Base-by-base conservation (phyloP, 2,888 invertebrate species). In the Pollenia angustigena region DNA sequence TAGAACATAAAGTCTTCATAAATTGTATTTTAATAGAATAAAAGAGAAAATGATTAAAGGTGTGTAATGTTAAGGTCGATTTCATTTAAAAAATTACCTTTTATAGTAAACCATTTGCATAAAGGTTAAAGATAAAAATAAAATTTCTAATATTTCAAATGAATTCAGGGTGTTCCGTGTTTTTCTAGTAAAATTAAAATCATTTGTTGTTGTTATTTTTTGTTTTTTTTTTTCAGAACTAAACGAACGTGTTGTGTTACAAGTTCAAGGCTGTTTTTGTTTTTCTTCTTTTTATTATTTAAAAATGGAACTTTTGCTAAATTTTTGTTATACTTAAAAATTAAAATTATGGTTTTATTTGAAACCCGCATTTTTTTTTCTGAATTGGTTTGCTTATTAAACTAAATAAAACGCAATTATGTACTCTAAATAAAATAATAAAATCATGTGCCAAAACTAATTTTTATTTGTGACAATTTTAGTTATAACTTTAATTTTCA, bases 391-490 rank as follows among this genome's bases (percentile, higher is more conserved):
- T 18, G 40, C 8, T 18, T 40, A 10, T 52, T 23, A 50, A 68
- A 54, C 14, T 50, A 66, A 23, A 40, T 48, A 10, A 69, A 48
- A 62, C 60, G 68, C 60, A 46, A 68, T 82, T 42, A 71, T 68
- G 54, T 76, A 68, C 68, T 74, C 54, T 58, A 79, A 66, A 18
- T 18, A 18, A n/a, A n/a, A n/a, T 23, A 1, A 72, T 78, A 78
- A 78, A 66, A 68, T 84, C 68, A 84, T 74, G 72, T 79, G 68
- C 46, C 66, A 79, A 82, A 81, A 74, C 46, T 42, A 58, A 75
- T 50, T 48, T 79, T 75, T 46, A 64, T 66, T 58, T 78, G 72
- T 54, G 46, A 85, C 64, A 85, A 85, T 68, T 66, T 68, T 62
- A 80, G 81, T 68, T 66, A 74, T 46, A 78, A 78, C 46, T 44